A percentile compares a stretch with the other conserved stretches of the same genome.
These are phyloP conservation scores for Lethrus apterus DNA, from an alignment of 1,140 invertebrate species.

Conservation along the genomic window DNA sequence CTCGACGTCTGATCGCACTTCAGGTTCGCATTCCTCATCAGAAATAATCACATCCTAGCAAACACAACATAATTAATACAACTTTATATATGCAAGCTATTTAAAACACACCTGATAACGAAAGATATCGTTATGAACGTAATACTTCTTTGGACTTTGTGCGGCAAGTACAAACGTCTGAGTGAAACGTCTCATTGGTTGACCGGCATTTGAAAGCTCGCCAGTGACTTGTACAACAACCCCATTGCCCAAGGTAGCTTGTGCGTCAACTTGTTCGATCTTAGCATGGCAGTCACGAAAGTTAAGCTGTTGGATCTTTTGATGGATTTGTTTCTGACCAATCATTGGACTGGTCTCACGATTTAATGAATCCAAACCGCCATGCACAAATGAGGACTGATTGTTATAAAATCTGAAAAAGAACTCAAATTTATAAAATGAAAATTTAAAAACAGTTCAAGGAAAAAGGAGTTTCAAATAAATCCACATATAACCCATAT, in stretches of 20 bases:
- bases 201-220: conserved; percentile 90
- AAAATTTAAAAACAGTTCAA: conserved; percentile 5
- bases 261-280: conserved; percentile 83
- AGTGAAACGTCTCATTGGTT: conserved; percentile 94
- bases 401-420: conserved; percentile 84
- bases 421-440: conserved; percentile 17
- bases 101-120: conserved; percentile 72
- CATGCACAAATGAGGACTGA: conserved; percentile 92
- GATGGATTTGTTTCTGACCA: conserved; percentile 91
- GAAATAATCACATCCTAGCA: conserved; percentile 64
- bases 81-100: background rate
- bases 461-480: no score
- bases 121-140: conserved; percentile 98
- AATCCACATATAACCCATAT: no score
- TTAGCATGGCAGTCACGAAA: conserved; percentile 96
- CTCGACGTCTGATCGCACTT: conserved; percentile 58
- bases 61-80: background rate
- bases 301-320: conserved; percentile 90
- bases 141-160: conserved; percentile 93
- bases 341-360: conserved; percentile 78
- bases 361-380: conserved; percentile 72
- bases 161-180: conserved; percentile 95
- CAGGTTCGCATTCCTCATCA: conserved; percentile 61
- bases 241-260: conserved; percentile 85
- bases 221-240: conserved; percentile 96